phyloP scores from a whole-genome alignment of 92 coral and sea anemone species.

The Porites lobata region DNA sequence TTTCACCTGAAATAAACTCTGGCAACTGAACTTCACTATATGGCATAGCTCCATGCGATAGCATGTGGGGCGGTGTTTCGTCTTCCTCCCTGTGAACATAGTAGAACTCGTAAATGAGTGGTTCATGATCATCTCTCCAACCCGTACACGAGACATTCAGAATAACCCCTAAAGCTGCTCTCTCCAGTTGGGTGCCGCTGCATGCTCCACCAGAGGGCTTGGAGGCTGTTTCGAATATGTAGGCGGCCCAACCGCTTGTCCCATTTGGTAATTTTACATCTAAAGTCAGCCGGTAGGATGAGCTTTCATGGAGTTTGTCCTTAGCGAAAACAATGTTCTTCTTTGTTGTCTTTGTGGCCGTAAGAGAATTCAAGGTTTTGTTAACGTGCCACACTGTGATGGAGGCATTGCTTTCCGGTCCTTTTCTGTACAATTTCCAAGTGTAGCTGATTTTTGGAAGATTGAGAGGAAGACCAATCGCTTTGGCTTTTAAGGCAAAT shows the following conservation, averaged over 20 bases:
- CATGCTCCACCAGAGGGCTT: constrained; percentile 27
- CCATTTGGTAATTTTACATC: constrained; percentile 19
- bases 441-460: not conserved
- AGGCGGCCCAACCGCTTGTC: constrained; percentile 26
- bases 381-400: constrained; percentile 7
- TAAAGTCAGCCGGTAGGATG: constrained; percentile 17
- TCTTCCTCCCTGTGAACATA: not conserved
- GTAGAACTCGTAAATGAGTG: constrained; percentile 17
- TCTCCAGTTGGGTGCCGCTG: not conserved
- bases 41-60: constrained; percentile 2
- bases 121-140: constrained; percentile 20
- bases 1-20: not conserved
- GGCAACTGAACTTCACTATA: constrained; percentile 15
- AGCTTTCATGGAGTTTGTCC: not conserved
- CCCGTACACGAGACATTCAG: constrained; percentile 13
- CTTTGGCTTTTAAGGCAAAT: not conserved
- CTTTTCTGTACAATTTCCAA: constrained; percentile 30
- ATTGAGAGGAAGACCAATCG: not conserved
- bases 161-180: not conserved
- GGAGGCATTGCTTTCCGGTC: constrained; percentile 5
- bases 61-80: not conserved
- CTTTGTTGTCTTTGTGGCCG: constrained; percentile 3
- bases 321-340: constrained; percentile 21
- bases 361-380: not conserved
- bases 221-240: constrained; percentile 17